These are phyloP conservation scores for Schrankia costaestrigalis DNA, from an alignment of 2,888 invertebrate species.

Conservation along the genomic window DNA sequence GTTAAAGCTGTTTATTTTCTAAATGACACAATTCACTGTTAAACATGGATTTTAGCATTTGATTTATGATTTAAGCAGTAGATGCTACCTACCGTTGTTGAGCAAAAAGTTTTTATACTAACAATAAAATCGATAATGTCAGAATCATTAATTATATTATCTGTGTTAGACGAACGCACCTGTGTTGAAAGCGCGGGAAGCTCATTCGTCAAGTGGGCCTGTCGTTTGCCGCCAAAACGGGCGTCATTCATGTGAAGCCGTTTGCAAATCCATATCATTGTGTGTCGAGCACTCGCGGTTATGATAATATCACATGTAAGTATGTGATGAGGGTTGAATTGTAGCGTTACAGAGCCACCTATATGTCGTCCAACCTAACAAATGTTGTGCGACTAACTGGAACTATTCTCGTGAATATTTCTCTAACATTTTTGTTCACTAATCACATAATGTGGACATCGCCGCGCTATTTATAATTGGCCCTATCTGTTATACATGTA, in stretches of 20 bases:
- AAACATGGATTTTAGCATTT: constrained; percentile 36
- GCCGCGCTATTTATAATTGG: constrained; percentile 62
- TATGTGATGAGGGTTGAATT: too few relatives aligned
- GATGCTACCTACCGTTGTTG: constrained; percentile 17
- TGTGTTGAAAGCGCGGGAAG: constrained; percentile 68
- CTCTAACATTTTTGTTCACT: constrained; percentile 61
- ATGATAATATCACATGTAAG: constrained; percentile 23
- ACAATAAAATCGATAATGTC: constrained; percentile 31
- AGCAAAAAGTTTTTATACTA: constrained; percentile 25
- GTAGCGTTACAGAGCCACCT: too few relatives aligned
- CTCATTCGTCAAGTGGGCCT: constrained; percentile 67
- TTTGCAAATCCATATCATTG: constrained; percentile 62
- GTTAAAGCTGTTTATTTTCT: constrained; percentile 57
- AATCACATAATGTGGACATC: constrained; percentile 53
- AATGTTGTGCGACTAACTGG: constrained; percentile 71
- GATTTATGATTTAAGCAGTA: constrained; percentile 33
- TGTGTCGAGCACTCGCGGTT: constrained; percentile 36
- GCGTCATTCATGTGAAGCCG: constrained; percentile 49
- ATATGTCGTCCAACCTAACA: constrained; percentile 67
- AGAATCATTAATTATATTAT: constrained; percentile 51
- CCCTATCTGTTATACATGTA: constrained; percentile 40
- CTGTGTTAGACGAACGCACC: constrained; percentile 70
- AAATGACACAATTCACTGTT: constrained; percentile 52
- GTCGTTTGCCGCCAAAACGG: constrained; percentile 64
- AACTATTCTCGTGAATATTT: constrained; percentile 59